Evolutionary conservation across 1,140 invertebrate species (phyloP), one percentile per base, ranked within the genome.

Genomic region (Episyrphus balteatus): DNA sequence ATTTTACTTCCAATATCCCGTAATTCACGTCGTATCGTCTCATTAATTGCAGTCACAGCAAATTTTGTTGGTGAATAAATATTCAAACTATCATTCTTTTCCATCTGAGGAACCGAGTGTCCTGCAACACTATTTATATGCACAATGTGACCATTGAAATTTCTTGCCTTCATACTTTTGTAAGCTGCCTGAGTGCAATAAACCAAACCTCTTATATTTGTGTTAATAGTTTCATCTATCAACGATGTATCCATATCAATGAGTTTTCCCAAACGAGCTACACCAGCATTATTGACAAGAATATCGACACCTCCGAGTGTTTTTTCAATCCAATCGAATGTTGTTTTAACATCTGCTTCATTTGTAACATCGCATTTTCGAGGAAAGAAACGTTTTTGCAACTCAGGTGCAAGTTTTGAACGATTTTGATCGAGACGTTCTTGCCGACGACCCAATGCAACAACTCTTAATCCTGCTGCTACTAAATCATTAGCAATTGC

Each of bases 261-360:
- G 77, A 82, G 57, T 82, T 83, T 19, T 82, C 65, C 46, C 78
- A 69, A 6, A 81, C 66, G 41, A 0, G 65, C 54, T 1, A 78
- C 52, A 1, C 79, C 84, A 7, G 84, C 83, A 59, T 82, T 84
- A 58, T 87, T 87, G 32, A 88, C 68, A 26, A 84, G 68, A 2
- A 86, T 66, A 55, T 84, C 77, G 0, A 83, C 65, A 6, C 74
- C 72, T 13, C 76, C 76, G 47, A 75, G 63, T 10, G 73, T 62
- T 7, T 60, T 53, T 11, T 75, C 61, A 13, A 78, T 73, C 66
- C 72, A 74, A 38, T 72, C 61, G 58, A 82, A 84, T 46, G 82
- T 75, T 31, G 66, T 58, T 31, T 72, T 56, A 34, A 86, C 73
- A 21, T 83, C 75, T 1, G 70, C 61, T 48, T 79, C 76, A 36